Conservation (phyloP, 2,113 vertebrate species). For the Salminus brasiliensis region DNA sequence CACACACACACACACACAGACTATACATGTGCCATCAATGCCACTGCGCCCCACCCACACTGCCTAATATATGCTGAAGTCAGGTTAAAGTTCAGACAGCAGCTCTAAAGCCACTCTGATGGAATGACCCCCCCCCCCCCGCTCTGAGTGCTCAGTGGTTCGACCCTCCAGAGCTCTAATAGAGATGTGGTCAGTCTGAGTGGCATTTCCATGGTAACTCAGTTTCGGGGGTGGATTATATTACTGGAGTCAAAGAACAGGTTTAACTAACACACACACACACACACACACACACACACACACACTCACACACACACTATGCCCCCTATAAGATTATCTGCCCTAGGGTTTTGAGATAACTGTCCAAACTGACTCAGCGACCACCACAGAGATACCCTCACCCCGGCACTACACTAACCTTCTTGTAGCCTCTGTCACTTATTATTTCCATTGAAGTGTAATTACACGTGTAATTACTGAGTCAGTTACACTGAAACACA, state of each 20-base stretch:
- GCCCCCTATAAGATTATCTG: too few species aligned
- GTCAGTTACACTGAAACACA: too few species aligned
- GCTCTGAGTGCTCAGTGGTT: slow-evolving; percentile 32
- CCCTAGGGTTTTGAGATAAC: not conserved
- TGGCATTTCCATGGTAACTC: slow-evolving; percentile 51
- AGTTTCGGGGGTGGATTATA: slow-evolving; percentile 56
- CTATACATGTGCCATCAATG: not conserved
- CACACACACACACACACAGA: not conserved
- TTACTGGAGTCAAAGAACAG: slow-evolving; percentile 32
- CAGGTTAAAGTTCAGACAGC: slow-evolving; percentile 64
- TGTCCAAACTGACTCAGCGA: not conserved
- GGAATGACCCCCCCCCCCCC: slow-evolving; percentile 13
- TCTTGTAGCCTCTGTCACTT: too few species aligned
- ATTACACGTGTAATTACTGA: too few species aligned
- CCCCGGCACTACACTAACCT: too few species aligned
- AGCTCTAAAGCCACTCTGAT: slow-evolving; percentile 19
- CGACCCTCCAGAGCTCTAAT: slow-evolving; percentile 57
- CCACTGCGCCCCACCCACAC: slow-evolving; percentile 1
- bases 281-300: not conserved
- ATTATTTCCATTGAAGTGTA: too few species aligned
- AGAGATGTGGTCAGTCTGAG: slow-evolving; percentile 60
- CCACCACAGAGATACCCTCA: not conserved
- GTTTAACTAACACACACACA: not conserved
- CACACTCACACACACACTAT: not conserved
- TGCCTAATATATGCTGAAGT: slow-evolving; percentile 52